Percentiles rank a stretch among this genome's conserved stretches.
Evolutionary conservation across 2,888 invertebrate species (phyloP).

Genomic region (Priocnemis perturbator): DNA sequence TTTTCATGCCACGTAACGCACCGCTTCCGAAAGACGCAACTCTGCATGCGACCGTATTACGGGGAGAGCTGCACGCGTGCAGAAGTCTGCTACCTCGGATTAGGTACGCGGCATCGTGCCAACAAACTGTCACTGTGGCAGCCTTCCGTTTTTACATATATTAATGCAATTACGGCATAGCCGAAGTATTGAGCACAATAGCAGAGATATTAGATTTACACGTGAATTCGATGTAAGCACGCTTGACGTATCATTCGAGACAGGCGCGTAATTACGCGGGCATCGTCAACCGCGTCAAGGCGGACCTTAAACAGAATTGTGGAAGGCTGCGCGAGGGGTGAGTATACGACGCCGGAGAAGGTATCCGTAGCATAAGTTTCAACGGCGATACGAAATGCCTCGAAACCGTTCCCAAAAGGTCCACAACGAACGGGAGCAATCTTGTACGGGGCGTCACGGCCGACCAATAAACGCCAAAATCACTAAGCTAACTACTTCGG

Average conservation of each 20-base stretch:
- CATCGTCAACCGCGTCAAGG: conserved; percentile 19
- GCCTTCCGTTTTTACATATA: no score
- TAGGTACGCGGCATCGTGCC: no score
- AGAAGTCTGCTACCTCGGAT: no score
- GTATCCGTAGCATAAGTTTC: conserved; percentile 39
- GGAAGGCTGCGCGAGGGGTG: conserved; percentile 42
- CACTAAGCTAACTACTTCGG: conserved; percentile 71
- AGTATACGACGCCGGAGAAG: conserved; percentile 42
- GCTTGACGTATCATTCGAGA: not conserved
- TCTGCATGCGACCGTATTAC: no score
- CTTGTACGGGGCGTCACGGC: conserved; percentile 69
- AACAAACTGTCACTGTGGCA: no score
- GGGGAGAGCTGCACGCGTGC: no score
- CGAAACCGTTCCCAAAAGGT: conserved; percentile 64
- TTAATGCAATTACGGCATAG: no score
- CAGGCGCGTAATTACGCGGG: conserved; percentile 11
- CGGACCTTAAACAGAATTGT: conserved; percentile 51
- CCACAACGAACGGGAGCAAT: conserved; percentile 68
- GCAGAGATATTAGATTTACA: no score
- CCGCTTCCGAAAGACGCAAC: no score
- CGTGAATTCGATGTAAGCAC: no score
- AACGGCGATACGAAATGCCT: conserved; percentile 63
- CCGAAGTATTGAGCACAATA: no score
- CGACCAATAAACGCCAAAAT: conserved; percentile 72
- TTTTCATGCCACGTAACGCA: not conserved